These are phyloP conservation scores for Charina bottae DNA, from an alignment of 2,113 vertebrate genomes.

Conservation along the genomic window DNA sequence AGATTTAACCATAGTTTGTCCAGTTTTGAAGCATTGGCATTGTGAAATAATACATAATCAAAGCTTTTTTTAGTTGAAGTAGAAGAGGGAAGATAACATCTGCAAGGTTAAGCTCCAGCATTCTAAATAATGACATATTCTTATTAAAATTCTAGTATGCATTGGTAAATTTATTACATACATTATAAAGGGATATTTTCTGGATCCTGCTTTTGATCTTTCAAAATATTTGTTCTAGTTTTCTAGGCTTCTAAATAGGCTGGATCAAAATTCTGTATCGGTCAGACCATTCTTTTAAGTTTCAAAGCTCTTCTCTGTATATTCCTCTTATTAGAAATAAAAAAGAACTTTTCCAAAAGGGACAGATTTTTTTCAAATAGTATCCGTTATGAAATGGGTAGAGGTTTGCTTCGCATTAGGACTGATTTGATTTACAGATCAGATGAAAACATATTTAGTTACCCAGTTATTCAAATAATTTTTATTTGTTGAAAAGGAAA, in stretches of 20 bases:
- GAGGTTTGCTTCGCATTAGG: background rate
- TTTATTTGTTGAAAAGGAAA: background rate
- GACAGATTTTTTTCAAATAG: background rate
- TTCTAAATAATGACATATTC: background rate
- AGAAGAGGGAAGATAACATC: background rate
- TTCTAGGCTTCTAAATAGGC: constrained; percentile 49
- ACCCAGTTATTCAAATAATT: background rate
- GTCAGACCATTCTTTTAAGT: background rate
- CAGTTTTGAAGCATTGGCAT: background rate
- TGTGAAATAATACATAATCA: too few species aligned
- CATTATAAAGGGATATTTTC: background rate
- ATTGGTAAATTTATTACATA: background rate
- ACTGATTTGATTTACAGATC: background rate
- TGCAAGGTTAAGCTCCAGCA: background rate
- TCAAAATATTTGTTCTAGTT: background rate
- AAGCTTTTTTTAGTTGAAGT: background rate
- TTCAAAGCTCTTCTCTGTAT: background rate
- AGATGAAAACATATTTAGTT: background rate
- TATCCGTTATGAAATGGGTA: background rate
- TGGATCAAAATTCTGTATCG: background rate
- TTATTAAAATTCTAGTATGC: background rate
- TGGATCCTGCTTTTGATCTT: background rate
- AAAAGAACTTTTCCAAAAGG: background rate
- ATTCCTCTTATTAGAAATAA: background rate
- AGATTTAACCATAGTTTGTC: background rate